Evolutionary conservation across 2,888 invertebrate genomes (phyloP).

Genomic region (Hirtodrosophila duncani): DNA sequence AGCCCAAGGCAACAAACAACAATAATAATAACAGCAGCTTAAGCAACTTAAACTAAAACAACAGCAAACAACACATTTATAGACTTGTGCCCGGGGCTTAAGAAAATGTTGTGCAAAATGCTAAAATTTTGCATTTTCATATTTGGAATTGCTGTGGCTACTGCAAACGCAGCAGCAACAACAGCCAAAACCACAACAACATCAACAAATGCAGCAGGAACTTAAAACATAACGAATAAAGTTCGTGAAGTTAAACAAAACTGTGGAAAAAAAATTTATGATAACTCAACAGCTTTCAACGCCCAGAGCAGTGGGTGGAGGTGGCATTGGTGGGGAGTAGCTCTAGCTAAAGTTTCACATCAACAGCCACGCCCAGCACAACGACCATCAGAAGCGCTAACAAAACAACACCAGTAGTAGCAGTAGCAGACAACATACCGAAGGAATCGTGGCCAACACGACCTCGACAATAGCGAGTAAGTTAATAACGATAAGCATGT

Average conservation of each 20-base stretch:
- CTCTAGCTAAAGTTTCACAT: conserved; percentile 48
- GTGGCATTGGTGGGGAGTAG: conserved; percentile 9
- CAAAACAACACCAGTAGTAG: conserved; percentile 33
- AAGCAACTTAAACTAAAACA: too few species aligned
- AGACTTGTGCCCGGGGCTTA: conserved; percentile 9
- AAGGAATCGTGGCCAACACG: too few species aligned
- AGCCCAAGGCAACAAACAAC: too few species aligned
- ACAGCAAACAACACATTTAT: too few species aligned
- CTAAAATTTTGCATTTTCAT: conserved; percentile 64
- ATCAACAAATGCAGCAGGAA: conserved; percentile 11
- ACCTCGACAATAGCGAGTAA: conserved; percentile 1
- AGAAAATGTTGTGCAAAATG: conserved; percentile 53
- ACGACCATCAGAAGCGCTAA: conserved; percentile 62
- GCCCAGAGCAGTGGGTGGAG: conserved; percentile 13
- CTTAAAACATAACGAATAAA: conserved; percentile 49
- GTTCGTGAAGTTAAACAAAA: conserved; percentile 36
- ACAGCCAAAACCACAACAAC: conserved; percentile 22
- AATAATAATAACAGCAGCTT: too few species aligned
- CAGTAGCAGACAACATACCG: too few species aligned
- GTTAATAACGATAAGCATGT: conserved; percentile 46
- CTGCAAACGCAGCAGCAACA: conserved; percentile 28
- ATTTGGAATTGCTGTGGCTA: conserved; percentile 58
- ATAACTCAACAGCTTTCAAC: conserved; percentile 38
- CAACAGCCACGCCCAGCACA: conserved; percentile 64
- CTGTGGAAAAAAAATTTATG: conserved; percentile 35